A percentile compares a stretch with the other conserved stretches of the same genome.
Evolutionary conservation across 2,797 vertebrate species (phyloP).

Genomic region (Enteromius unitaeniatus): DNA sequence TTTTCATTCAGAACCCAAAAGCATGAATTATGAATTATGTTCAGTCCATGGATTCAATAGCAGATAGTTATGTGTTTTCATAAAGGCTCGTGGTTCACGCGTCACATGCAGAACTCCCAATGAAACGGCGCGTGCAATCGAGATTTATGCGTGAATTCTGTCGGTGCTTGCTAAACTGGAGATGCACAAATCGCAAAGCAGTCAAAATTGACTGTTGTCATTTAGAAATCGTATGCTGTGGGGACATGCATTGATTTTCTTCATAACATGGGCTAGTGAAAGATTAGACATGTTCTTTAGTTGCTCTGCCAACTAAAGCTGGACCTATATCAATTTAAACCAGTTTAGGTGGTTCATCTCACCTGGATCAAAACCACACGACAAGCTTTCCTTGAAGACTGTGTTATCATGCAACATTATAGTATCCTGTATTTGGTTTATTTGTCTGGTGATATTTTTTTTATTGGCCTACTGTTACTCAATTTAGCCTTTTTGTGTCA

Average conservation of each 20-base stretch:
- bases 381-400: background rate
- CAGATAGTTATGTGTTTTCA: background rate
- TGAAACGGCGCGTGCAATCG: background rate
- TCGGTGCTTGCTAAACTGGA: background rate
- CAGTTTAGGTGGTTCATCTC: background rate
- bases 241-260: background rate
- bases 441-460: background rate
- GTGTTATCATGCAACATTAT: background rate
- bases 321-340: background rate
- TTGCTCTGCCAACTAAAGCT: background rate
- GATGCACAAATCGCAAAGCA: background rate
- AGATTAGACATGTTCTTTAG: background rate
- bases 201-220: background rate
- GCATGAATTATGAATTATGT: background rate
- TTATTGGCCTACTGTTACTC: background rate
- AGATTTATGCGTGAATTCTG: background rate
- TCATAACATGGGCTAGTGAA: background rate
- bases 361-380: constrained; percentile 7
- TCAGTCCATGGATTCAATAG: background rate
- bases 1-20: constrained; percentile 7
- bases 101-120: background rate
- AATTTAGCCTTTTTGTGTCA: background rate
- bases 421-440: background rate
- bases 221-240: background rate
- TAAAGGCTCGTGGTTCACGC: background rate